Evolutionary conservation across 2,113 vertebrate genomes (phyloP), one percentile per base, ranked within the genome.

Genomic region (Chaetops frenatus): DNA sequence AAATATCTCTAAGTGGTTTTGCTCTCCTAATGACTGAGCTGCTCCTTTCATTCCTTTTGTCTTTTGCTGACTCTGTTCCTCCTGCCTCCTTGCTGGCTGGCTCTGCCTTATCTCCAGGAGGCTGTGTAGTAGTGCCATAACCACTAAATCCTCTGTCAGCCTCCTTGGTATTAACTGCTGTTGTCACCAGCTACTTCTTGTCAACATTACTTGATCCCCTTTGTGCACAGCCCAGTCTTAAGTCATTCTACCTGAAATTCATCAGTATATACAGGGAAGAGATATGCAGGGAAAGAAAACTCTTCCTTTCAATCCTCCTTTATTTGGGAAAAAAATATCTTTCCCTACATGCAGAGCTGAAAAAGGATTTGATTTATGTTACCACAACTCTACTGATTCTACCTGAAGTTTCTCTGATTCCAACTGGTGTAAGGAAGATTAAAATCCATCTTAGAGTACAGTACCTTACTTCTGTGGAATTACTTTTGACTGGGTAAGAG

Each of bases 151-250:
- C 87, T 71, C 67, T 74, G 79, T 86, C 81, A 69, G 47, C 40
- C 72, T 90, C 67, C 54, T 57, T 14, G 51, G 84, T 25, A 81
- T 92, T 94, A 97, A 92, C 78, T 95, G 85, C 89, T 71, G 60
- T 74, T 95, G 94, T 96, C 95, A 90, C 78, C 95, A 76, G 60
- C 79, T 95, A 82, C 71, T 91, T 94, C 92, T 95, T 93, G 91
- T 91, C 89, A 90, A 92, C 89, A n/a, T 77, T 35, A 20, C 44
- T 88, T 60, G 66, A 92, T 91, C 62, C 91, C 48, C 62, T 91
- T 92, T 88, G 86, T 90, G 71, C 78, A 94, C 40, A 27, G 70
- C 64, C 56, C 61, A 86, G 91, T 84, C 88, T 93, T 80, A 65
- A 86, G 85, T 93, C 69, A 71, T 96, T 93, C 80, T 69, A 67